Evolutionary conservation across 2,888 invertebrate genomes (phyloP).

Genomic region (Ceramica pisi): DNA sequence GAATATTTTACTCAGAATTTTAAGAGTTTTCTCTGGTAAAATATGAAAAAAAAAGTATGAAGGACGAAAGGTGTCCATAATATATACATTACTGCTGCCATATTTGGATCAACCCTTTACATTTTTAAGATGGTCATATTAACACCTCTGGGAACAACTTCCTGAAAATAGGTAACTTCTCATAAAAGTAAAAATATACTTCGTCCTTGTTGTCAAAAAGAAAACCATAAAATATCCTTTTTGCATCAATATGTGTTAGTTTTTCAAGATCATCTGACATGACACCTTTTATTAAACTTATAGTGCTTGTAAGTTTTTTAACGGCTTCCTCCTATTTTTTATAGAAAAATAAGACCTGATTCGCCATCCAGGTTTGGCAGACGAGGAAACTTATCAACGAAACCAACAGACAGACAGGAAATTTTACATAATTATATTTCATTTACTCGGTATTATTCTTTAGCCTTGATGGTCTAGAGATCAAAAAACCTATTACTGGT

Average conservation of each 20-base stretch:
- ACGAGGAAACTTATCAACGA: no score
- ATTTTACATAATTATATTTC: no score
- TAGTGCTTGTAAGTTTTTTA: no score
- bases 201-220: background rate
- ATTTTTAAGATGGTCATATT: slow-evolving; percentile 12
- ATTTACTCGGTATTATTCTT: no score
- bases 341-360: no score
- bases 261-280: background rate
- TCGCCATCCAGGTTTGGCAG: no score
- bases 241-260: slow-evolving; percentile 15
- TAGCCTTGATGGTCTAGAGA: no score
- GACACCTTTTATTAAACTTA: no score
- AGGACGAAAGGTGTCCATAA: background rate
- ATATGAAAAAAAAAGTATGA: background rate
- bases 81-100: background rate
- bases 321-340: no score
- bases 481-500: no score
- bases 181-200: slow-evolving; percentile 11
- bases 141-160: slow-evolving; percentile 29
- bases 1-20: background rate
- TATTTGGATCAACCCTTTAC: slow-evolving; percentile 7
- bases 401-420: no score
- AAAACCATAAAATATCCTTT: slow-evolving; percentile 1
- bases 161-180: background rate
- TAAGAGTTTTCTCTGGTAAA: background rate